A percentile compares a stretch with the other conserved stretches of the same genome.
Evolutionary conservation across 2,888 invertebrate genomes (phyloP).

Genomic region (Papilio elwesi): DNA sequence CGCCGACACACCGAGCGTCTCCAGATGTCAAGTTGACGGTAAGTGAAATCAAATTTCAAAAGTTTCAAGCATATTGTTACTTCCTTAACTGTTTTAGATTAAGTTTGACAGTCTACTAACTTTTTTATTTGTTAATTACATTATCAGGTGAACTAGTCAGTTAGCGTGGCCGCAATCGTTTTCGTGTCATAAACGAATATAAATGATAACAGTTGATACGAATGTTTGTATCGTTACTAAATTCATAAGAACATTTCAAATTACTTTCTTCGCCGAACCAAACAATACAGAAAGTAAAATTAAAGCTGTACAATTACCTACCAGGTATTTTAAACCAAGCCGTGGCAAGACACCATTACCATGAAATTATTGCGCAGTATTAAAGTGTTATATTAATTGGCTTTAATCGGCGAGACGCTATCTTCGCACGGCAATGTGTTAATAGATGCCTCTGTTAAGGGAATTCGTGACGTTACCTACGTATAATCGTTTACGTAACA

Average conservation of each 20-base stretch:
- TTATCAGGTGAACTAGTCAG: no score
- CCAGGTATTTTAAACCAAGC: background rate
- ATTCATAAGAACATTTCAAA: no score
- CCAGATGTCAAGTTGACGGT: background rate
- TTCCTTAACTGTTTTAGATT: no score
- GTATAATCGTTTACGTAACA: slow-evolving; percentile 3
- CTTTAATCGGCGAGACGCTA: slow-evolving; percentile 7
- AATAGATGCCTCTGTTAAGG: slow-evolving; percentile 11
- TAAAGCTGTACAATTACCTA: background rate
- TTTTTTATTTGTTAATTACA: no score
- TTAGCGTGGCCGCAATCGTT: no score
- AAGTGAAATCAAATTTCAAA: background rate
- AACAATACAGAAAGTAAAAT: no score
- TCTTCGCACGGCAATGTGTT: slow-evolving; percentile 17
- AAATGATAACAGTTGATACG: no score
- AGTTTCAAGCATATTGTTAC: background rate
- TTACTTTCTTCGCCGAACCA: no score
- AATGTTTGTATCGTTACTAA: no score
- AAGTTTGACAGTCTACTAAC: no score
- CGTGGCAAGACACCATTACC: background rate
- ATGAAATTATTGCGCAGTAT: slow-evolving; percentile 9
- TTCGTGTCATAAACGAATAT: no score
- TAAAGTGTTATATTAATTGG: slow-evolving; percentile 23
- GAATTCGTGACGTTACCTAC: slow-evolving; percentile 7
- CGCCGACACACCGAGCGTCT: background rate